Evolutionary conservation across 2,113 vertebrate species (phyloP), one percentile per base, ranked within the genome.

Genomic region (Dissostichus mawsoni): DNA sequence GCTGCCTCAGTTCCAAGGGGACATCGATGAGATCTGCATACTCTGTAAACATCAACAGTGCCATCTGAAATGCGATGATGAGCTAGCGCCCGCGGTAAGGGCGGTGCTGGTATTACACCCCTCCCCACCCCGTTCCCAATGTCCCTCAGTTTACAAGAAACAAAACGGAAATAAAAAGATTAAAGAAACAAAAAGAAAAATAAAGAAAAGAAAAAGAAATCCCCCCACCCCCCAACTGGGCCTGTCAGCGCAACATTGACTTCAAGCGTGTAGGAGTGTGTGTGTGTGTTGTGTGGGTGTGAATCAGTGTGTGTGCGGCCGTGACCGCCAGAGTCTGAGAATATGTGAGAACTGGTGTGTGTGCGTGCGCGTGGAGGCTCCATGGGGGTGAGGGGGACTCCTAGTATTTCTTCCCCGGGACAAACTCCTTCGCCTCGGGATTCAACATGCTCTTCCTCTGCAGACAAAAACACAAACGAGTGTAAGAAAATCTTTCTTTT

Each of bases 361-460:
- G 80, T 75, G 77, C 47, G 78, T 47, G 74, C 9, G 80, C 67
- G 88, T 84, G 77, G 86, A 86, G 87, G 94, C 93, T 93, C 93
- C 91, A 90, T 92, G 90, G 93, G 90, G 92, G 94, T 95, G 94
- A 92, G 92, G 90, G 81, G 76, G 85, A 81, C 78, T 89, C 90
- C 96, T 96, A 99, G 95, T 99, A 99, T 95, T 99, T 99, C 95
- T 97, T 97, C 70, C 98, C 98, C 0, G 98, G 98, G 81, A 99
- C 91, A 51, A 99, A 99, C 93, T 99, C 98, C 97, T 99, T 99
- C 67, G 98, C 98, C 36, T 99, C 97, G 0, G 98, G 98, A 79
- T 99, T 99, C 95, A 99, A 96, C 91, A 94, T 96, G 94, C 98
- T 99, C 96, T 98, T 98, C 95, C 96, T 97, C 98, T 99, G 90